Evolutionary conservation across 2,888 invertebrate genomes (phyloP), one percentile per base, ranked within the genome.

Genomic region (Minunthozetes semirufus): DNA sequence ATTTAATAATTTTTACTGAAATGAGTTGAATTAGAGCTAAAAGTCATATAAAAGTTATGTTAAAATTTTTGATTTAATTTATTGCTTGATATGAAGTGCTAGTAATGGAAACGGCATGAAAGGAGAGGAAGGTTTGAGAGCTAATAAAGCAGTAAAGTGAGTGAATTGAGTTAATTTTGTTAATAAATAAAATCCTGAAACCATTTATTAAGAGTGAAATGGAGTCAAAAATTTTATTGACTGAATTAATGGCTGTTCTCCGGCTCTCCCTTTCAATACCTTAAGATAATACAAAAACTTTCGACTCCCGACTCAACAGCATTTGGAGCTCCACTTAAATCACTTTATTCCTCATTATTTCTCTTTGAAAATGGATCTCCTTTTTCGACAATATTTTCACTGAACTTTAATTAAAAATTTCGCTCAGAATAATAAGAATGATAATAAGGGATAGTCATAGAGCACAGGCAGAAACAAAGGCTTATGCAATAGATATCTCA

Each of bases 331-430:
- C 5, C n/a, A 11, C 22, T n/a, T 8, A n/a, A 17, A 19, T 53
- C n/a, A 53, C 53, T 53, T 56, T 4, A 56, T 56, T 56, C 22
- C 25, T 56, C 8, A 25, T 25, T 11, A 22, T 11, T 11, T 56
- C 2, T 8, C 56, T 56, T 11, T 8, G 13, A 56, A 56, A 22
- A 22, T 56, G n/a, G 56, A 8, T 15, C 19, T 56, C 53, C n/a
- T 25, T 11, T 56, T 13, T 22, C 6, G 25, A 25, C 6, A 27
- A n/a, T 63, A 17, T 17, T 33, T 63, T 9, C 13, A 22, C 19
- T 33, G 33, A 63, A 27, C 63, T 63, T 63, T 63, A 63, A 63
- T 63, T 63, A 63, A 63, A 63, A 63, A 63, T 63, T 1, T 50
- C n/a, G 9, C 63, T 33, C 33, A 63, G 11, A 63, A 63, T 33